Conservation (phyloP, 2,113 vertebrate genomes). For the Patagioenas fasciata region DNA sequence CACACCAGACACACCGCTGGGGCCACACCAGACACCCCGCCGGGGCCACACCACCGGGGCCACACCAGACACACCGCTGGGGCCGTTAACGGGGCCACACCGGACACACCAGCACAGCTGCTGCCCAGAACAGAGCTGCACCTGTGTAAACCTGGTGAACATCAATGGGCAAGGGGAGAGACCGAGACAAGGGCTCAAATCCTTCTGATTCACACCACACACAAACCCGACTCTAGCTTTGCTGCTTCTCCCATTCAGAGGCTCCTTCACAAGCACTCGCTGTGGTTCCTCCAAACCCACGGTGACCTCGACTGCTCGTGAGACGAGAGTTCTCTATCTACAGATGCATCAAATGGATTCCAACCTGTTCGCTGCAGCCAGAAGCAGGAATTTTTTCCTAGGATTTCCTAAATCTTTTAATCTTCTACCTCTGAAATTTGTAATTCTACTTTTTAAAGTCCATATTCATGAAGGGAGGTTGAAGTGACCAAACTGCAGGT, state of each 20-base stretch:
- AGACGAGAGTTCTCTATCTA: background rate
- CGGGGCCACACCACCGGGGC: too few species aligned
- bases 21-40: too few species aligned
- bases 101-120: too few species aligned
- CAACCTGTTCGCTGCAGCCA: background rate
- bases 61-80: too few species aligned
- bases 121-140: background rate
- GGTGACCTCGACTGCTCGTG: background rate
- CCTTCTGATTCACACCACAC: background rate
- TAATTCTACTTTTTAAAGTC: constrained; percentile 21
- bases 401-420: constrained; percentile 34
- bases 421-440: constrained; percentile 14
- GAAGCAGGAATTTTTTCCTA: background rate
- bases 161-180: background rate
- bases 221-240: background rate
- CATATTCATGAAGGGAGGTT: background rate
- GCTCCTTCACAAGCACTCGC: background rate
- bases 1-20: too few species aligned
- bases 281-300: constrained; percentile 16
- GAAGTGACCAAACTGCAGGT: background rate
- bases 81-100: too few species aligned
- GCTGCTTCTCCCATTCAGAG: background rate
- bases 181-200: background rate
- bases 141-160: background rate
- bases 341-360: background rate